phyloP scores from a whole-genome alignment of 1,140 invertebrate species.

The Homalodisca vitripennis region DNA sequence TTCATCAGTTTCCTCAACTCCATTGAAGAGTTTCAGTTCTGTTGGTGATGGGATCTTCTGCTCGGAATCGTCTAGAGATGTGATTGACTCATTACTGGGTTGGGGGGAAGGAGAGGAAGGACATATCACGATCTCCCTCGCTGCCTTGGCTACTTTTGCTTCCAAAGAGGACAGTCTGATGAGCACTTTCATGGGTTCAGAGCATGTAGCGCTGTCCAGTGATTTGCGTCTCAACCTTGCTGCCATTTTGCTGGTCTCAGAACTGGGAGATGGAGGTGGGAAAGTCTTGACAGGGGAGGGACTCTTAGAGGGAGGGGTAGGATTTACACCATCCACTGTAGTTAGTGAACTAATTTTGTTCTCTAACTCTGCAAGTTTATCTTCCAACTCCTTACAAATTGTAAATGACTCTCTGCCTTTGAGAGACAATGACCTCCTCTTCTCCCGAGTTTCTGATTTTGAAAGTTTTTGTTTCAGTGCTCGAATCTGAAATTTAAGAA shows the following conservation, averaged over 20 bases:
- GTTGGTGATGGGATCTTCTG: not conserved
- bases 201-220: slow-evolving; percentile 70
- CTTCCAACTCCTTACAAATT: slow-evolving; percentile 78
- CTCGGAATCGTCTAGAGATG: not conserved
- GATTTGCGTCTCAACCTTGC: slow-evolving; percentile 61
- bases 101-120: slow-evolving; percentile 27
- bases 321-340: slow-evolving; percentile 42
- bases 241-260: slow-evolving; percentile 50
- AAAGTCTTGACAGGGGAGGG: slow-evolving; percentile 52
- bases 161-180: slow-evolving; percentile 71
- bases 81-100: slow-evolving; percentile 6
- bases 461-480: slow-evolving; percentile 75
- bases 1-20: slow-evolving; percentile 32
- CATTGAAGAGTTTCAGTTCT: slow-evolving; percentile 36
- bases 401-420: slow-evolving; percentile 77
- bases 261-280: slow-evolving; percentile 49
- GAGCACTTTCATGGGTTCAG: slow-evolving; percentile 74
- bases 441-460: slow-evolving; percentile 73
- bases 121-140: slow-evolving; percentile 36
- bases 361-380: slow-evolving; percentile 76
- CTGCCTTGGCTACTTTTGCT: slow-evolving; percentile 64
- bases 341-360: slow-evolving; percentile 66
- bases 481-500: slow-evolving; percentile 52
- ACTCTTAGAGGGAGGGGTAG: slow-evolving; percentile 43
- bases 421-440: slow-evolving; percentile 74